Evolutionary conservation across 2,888 invertebrate genomes (phyloP).

Genomic region (Calameuta filiformis): DNA sequence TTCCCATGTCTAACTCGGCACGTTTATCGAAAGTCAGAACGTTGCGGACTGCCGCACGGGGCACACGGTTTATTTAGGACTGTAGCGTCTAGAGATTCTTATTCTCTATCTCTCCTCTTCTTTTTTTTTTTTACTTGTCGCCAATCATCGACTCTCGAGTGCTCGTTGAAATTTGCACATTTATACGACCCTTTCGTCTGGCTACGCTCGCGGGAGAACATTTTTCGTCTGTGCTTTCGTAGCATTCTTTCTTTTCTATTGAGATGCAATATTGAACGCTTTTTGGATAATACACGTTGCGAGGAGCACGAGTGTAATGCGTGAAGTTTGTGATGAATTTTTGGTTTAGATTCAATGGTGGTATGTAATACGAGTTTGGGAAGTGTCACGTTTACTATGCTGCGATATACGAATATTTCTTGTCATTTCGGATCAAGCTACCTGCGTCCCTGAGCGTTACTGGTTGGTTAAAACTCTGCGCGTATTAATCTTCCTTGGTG

Average conservation of each 20-base stretch:
- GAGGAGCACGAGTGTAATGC: background rate
- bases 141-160: background rate
- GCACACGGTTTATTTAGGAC: background rate
- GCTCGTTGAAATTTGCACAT: background rate
- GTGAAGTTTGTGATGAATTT: background rate
- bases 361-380: background rate
- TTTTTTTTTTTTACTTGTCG: background rate
- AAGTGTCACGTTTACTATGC: background rate
- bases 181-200: background rate
- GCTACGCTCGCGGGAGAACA: background rate
- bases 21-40: constrained; percentile 40
- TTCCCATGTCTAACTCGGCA: constrained; percentile 16
- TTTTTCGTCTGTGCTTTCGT: background rate
- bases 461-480: background rate
- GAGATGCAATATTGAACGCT: background rate
- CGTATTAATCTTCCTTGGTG: background rate
- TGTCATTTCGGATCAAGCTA: background rate
- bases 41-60: constrained; percentile 25
- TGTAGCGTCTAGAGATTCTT: background rate
- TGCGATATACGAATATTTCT: background rate
- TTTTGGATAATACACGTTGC: background rate
- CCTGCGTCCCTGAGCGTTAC: background rate
- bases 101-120: background rate
- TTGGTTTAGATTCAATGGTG: background rate
- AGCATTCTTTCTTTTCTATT: background rate